Evolutionary conservation across 2,797 vertebrate genomes (phyloP).

Genomic region (Lutjanus argentimaculatus): DNA sequence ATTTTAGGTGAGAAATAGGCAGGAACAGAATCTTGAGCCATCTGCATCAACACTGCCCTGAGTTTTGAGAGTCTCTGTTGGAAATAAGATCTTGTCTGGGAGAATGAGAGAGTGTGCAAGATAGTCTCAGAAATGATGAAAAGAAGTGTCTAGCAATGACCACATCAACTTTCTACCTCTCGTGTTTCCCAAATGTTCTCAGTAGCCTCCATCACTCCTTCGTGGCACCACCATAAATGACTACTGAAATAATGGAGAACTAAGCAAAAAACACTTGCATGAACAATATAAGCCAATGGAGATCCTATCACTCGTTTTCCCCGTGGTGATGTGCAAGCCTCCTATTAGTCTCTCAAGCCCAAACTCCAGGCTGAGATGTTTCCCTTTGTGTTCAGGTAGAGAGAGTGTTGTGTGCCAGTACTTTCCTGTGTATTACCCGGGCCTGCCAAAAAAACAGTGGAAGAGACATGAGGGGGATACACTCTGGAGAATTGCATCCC

Average conservation of each 20-base stretch:
- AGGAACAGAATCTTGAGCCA: too few species aligned
- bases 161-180: constrained; percentile 70
- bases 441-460: constrained; percentile 79
- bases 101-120: constrained; percentile 70
- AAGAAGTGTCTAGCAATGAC: constrained; percentile 80
- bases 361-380: constrained; percentile 77
- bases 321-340: constrained; percentile 72
- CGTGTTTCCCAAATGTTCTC: constrained; percentile 69
- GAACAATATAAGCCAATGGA: constrained; percentile 68
- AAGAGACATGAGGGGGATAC: constrained; percentile 76
- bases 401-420: constrained; percentile 77
- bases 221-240: constrained; percentile 58
- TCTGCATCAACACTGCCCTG: too few species aligned
- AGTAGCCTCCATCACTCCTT: constrained; percentile 59
- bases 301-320: constrained; percentile 66
- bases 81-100: constrained; percentile 26
- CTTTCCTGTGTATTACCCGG: constrained; percentile 80
- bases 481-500: constrained; percentile 85
- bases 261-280: constrained; percentile 73
- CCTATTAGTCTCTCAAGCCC: constrained; percentile 79
- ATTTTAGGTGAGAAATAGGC: too few species aligned
- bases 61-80: too few species aligned
- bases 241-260: constrained; percentile 73
- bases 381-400: constrained; percentile 81
- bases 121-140: constrained; percentile 79